phyloP scores from a whole-genome alignment of 2,797 vertebrate species.

The Masticophis lateralis region DNA sequence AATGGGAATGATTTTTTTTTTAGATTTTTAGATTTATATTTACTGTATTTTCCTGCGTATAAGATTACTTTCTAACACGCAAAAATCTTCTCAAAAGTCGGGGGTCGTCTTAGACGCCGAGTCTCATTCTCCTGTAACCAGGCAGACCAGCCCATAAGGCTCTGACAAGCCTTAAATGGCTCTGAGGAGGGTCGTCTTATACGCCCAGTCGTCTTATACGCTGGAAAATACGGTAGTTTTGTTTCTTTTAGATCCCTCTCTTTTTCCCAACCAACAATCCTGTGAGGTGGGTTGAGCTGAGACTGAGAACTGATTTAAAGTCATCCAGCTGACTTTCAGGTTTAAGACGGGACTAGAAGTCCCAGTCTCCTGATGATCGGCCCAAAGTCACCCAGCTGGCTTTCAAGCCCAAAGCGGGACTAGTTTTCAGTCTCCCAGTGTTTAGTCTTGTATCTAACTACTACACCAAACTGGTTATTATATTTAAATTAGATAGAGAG shows the following conservation, averaged over 20 bases:
- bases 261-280: not conserved
- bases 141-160: too few species aligned
- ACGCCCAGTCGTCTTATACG: too few species aligned
- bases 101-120: too few species aligned
- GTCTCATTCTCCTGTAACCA: too few species aligned
- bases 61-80: too few species aligned
- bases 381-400: not conserved
- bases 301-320: not conserved
- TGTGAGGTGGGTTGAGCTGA: not conserved
- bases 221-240: too few species aligned
- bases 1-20: not conserved
- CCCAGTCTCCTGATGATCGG: not conserved
- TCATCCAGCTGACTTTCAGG: not conserved
- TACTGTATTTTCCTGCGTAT: too few species aligned
- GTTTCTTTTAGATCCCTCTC: not conserved
- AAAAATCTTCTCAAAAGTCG: too few species aligned
- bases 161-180: too few species aligned
- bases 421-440: not conserved
- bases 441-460: not conserved
- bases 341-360: not conserved
- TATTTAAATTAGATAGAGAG: not conserved
- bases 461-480: not conserved
- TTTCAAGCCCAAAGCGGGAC: not conserved
- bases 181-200: too few species aligned
- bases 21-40: not conserved